Evolutionary conservation across 2,888 invertebrate genomes (phyloP), one percentile per base, ranked within the genome.

Genomic region (Pristionchus entomophagus): DNA sequence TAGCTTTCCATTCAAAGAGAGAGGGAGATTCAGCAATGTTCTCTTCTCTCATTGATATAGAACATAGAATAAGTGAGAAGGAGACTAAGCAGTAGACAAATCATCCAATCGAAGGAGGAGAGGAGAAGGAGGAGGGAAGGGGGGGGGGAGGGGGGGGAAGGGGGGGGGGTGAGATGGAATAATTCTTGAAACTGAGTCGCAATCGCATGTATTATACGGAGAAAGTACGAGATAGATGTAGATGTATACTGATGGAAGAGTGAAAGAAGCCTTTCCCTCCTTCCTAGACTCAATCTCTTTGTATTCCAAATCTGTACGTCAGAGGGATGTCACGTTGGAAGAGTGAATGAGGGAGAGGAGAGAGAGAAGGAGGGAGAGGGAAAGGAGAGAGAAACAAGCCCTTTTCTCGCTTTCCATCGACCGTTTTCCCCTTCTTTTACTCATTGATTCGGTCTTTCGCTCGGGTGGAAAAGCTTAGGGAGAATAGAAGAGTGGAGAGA

Each of bases 381-480:
- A 17, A 10, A 5, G 26, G 35, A 26, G 19, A 73, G 41, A 26
- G 73, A 73, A 73, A 73, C 73, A 73, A 73, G 73, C 41, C 82
- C 62, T 62, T 59, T 62, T 82, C 82, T 82, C 62, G 26, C 69
- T 49, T 32, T 65, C 65, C 51, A 35, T 69, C 84, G 38, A 45
- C n/a, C 38, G 56, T 45, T 69, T 69, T 65, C 32, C 51, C 84
- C 69, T 51, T 65, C 65, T 84, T 51, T 84, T 69, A 32, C 62
- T 51, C 45, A 69, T 84, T 56, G 84, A 84, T 69, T 84, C 84
- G 59, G 56, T 82, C 82, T 82, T 82, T 59, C 41, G 56, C 82
- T 14, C 26, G 41, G 78, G 51, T 78, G 49, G 77, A 78, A 53
- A 78, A 78, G 51, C 49, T 73, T 73, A 73, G 73, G 26, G 51